Percentiles rank a stretch among this genome's conserved stretches.
Evolutionary conservation across 2,113 vertebrate species (phyloP).

Genomic region (Micronycteris hirsuta): DNA sequence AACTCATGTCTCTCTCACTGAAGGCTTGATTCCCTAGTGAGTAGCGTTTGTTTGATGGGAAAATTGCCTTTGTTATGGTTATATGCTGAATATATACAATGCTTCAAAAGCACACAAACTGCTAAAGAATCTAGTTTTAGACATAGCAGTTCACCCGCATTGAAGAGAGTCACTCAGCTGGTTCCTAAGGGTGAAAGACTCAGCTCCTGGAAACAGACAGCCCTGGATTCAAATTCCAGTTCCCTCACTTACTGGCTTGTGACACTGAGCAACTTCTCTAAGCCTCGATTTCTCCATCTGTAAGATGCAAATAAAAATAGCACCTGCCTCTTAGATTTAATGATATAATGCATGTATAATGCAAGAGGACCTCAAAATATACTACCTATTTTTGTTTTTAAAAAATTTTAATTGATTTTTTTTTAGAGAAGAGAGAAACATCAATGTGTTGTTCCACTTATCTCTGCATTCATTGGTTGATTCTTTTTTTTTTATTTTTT

Average conservation of each 20-base stretch:
- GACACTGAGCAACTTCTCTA: neutral
- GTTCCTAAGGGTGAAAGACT: neutral
- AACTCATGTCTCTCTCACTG: neutral
- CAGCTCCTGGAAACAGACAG: neutral
- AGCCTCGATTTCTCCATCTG: neutral
- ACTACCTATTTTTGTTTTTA: neutral
- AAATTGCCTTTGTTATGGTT: neutral
- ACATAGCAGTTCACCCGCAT: neutral
- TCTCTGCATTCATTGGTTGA: too few species aligned
- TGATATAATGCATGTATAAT: conserved; percentile 6
- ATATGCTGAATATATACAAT: neutral
- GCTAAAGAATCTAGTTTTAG: neutral
- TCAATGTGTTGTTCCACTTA: too few species aligned
- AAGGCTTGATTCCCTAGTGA: neutral
- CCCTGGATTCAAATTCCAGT: neutral
- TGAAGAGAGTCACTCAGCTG: neutral
- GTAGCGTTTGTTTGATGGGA: neutral
- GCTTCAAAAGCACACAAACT: neutral
- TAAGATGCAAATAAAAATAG: conserved; percentile 2
- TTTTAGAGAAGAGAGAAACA: too few species aligned
- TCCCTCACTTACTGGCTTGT: neutral
- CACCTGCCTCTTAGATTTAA: neutral
- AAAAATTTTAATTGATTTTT: too few species aligned
- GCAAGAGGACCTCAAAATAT: neutral
- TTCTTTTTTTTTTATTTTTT: too few species aligned